Percentiles rank a stretch among this genome's conserved stretches.
Conservation (phyloP, 2,888 invertebrate genomes). For the Acanthosoma haemorrhoidale region DNA sequence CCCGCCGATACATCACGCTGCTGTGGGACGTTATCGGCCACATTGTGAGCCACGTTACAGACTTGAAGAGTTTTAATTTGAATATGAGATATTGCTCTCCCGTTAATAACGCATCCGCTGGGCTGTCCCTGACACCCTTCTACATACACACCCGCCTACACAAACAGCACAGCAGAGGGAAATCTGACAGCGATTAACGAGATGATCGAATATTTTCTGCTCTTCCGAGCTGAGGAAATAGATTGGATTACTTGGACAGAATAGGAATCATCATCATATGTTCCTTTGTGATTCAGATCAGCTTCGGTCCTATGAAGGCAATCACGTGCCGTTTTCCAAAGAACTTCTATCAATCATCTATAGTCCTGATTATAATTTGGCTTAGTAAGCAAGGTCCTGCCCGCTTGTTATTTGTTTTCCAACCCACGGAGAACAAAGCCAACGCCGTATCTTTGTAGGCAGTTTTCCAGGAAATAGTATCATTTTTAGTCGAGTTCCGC, state of each 20-base stretch:
- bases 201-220: neutral
- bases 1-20: conserved; percentile 8
- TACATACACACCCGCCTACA: neutral
- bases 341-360: neutral
- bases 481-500: no score
- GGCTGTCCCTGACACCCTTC: neutral
- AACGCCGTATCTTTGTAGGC: no score
- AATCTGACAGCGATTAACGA: conserved; percentile 15
- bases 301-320: no score
- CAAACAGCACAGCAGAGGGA: neutral
- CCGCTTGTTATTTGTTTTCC: no score
- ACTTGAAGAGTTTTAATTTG: conserved; percentile 19
- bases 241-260: no score
- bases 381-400: no score
- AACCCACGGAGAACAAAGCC: no score
- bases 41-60: neutral
- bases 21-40: neutral
- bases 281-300: no score
- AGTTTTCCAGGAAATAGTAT: no score
- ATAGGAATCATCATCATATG: no score
- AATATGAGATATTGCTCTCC: conserved; percentile 20
- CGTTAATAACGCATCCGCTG: conserved; percentile 2
- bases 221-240: no score
- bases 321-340: neutral
- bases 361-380: no score